Conservation (phyloP, 2,797 vertebrate species). For the Eulemur coronatus region DNA sequence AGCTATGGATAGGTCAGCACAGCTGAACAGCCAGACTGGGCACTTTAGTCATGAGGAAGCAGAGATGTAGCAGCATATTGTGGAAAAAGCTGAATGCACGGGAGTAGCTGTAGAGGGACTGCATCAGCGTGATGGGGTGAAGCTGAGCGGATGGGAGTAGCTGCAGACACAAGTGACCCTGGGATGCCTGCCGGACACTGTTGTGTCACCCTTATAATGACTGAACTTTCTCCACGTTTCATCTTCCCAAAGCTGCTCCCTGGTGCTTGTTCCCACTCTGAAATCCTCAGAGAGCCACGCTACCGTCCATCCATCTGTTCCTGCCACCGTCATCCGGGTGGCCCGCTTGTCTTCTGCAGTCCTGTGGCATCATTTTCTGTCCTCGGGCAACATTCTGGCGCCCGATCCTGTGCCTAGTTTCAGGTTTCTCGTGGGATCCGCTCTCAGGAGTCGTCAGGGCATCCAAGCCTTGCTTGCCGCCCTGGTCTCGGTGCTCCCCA, state of each 20-base stretch:
- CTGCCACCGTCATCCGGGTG: accelerated
- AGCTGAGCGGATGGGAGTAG: too few species aligned
- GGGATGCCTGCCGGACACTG: neutral
- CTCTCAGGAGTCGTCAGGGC: neutral
- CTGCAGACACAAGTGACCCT: neutral
- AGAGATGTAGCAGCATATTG: neutral
- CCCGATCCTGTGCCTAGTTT: neutral
- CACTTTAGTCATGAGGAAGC: neutral
- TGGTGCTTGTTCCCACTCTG: neutral
- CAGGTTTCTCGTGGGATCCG: neutral
- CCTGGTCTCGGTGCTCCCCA: too few species aligned
- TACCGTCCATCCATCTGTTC: neutral
- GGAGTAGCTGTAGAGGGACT: neutral
- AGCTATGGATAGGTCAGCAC: neutral
- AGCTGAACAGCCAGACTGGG: neutral
- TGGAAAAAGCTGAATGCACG: neutral
- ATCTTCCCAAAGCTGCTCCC: neutral
- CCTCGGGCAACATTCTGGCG: neutral
- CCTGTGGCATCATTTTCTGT: neutral
- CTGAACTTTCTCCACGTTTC: neutral
- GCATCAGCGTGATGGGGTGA: too few species aligned
- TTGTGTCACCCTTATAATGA: neutral
- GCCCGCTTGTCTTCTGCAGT: neutral
- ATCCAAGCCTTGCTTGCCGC: neutral
- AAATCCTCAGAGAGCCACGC: neutral